These are phyloP conservation scores for Sebastes steindachneri DNA, from an alignment of 2,797 vertebrate genomes.

Conservation along the genomic window DNA sequence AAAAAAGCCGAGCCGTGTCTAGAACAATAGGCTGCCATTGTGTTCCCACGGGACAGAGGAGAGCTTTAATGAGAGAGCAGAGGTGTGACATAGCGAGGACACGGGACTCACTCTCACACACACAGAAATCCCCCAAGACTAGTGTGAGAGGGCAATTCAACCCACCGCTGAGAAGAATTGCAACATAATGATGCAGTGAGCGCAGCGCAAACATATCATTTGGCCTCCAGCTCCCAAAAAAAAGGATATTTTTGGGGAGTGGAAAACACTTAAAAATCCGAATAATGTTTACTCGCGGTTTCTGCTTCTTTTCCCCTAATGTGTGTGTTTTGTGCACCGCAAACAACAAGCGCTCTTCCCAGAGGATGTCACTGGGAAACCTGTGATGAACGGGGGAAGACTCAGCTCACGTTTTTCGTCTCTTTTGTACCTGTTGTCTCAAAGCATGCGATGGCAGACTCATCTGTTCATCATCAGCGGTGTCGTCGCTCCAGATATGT, in stretches of 20 bases:
- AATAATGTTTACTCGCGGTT: constrained; percentile 76
- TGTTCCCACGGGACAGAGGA: constrained; percentile 70
- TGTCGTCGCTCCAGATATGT: constrained; percentile 12
- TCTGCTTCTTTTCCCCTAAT: constrained; percentile 33
- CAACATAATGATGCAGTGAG: constrained; percentile 76
- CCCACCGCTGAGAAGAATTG: constrained; percentile 65
- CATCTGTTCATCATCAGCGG: constrained; percentile 52
- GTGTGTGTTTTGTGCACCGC: constrained; percentile 42
- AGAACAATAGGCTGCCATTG: constrained; percentile 66
- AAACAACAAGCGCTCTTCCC: constrained; percentile 47
- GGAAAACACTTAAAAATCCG: constrained; percentile 76
- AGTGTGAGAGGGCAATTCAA: constrained; percentile 58
- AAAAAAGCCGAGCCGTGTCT: constrained; percentile 54
- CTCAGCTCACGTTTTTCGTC: not conserved
- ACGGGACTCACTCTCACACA: constrained; percentile 30
- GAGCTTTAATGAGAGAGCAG: constrained; percentile 63
- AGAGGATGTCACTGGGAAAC: constrained; percentile 32
- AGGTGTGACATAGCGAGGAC: constrained; percentile 68
- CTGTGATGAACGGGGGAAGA: not conserved
- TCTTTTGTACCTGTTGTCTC: constrained; percentile 30
- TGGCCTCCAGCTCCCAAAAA: constrained; percentile 70
- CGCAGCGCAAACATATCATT: constrained; percentile 77
- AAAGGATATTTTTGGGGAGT: constrained; percentile 74
- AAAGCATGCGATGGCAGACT: not conserved
- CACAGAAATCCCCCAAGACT: constrained; percentile 49